phyloP scores from a whole-genome alignment of 1,140 invertebrate species.

The Mizuhopecten yessoensis region DNA sequence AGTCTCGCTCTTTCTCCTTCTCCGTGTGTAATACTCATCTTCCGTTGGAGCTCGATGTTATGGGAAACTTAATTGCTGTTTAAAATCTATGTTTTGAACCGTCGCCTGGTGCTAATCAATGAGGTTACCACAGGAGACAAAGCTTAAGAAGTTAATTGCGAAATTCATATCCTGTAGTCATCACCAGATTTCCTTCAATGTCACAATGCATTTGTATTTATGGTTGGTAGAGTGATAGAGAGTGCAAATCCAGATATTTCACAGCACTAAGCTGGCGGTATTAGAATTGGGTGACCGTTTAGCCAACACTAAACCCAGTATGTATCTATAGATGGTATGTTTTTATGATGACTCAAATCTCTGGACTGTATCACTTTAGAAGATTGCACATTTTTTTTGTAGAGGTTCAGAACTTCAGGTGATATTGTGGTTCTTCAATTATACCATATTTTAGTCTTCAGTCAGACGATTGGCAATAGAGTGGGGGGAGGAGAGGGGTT shows the following conservation, averaged over 20 bases:
- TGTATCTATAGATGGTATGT: not conserved
- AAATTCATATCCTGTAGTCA: conserved; percentile 34
- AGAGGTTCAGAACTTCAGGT: not conserved
- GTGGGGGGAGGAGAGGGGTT: not conserved
- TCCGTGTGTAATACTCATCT: conserved; percentile 14
- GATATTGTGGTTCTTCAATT: not conserved
- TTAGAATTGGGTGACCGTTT: not conserved
- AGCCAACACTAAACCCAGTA: not conserved
- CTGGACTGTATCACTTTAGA: not conserved
- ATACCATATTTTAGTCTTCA: not conserved
- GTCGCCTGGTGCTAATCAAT: conserved; percentile 24
- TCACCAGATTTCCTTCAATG: conserved; percentile 26
- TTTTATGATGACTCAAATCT: conserved; percentile 14
- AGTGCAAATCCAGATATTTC: not conserved
- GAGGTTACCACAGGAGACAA: conserved; percentile 30
- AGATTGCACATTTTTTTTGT: not conserved
- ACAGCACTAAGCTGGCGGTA: not conserved
- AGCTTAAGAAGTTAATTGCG: conserved; percentile 33
- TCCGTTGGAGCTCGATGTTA: not conserved
- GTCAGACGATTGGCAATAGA: not conserved
- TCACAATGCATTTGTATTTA: conserved; percentile 3
- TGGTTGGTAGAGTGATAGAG: not conserved
- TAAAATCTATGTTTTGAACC: conserved; percentile 29
- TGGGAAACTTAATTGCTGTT: conserved; percentile 38
- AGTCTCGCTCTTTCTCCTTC: not conserved